Evolutionary conservation across 2,888 invertebrate genomes (phyloP).

Genomic region (Ophion costatus): DNA sequence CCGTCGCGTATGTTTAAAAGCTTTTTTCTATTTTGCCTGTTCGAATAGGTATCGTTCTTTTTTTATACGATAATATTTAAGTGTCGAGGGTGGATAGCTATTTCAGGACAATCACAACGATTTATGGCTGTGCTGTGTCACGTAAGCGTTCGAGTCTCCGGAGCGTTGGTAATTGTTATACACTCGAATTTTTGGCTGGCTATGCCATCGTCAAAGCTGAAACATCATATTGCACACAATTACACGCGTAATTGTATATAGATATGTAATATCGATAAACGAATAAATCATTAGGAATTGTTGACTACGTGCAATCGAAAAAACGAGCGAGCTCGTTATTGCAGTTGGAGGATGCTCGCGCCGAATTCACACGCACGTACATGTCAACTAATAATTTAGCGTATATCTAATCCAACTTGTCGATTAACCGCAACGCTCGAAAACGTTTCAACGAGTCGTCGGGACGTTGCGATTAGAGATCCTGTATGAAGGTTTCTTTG

Average conservation of each 20-base stretch:
- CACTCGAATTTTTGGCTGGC: background rate
- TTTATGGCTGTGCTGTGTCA: slow-evolving; percentile 58
- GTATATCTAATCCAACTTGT: slow-evolving; percentile 22
- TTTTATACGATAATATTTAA: slow-evolving; percentile 24
- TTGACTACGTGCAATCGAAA: background rate
- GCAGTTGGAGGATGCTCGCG: background rate
- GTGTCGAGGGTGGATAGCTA: slow-evolving; percentile 16
- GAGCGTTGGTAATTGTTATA: slow-evolving; percentile 36
- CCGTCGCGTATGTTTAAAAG: background rate
- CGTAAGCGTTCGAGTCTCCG: slow-evolving; percentile 53
- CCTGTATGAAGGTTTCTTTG: slow-evolving; percentile 3
- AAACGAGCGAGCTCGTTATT: background rate
- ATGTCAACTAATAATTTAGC: background rate
- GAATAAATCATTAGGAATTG: slow-evolving; percentile 9
- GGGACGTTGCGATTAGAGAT: slow-evolving; percentile 10
- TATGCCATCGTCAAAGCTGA: background rate
- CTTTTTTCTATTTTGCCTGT: slow-evolving; percentile 9
- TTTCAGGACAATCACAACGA: slow-evolving; percentile 54
- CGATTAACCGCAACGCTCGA: slow-evolving; percentile 38
- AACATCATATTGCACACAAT: background rate
- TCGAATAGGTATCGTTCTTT: slow-evolving; percentile 5
- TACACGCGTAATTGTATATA: background rate
- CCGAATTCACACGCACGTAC: background rate
- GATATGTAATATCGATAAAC: background rate
- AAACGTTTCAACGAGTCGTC: slow-evolving; percentile 27